These are phyloP conservation scores for Silurus aristotelis DNA, from an alignment of 2,797 vertebrate species.

Conservation along the genomic window DNA sequence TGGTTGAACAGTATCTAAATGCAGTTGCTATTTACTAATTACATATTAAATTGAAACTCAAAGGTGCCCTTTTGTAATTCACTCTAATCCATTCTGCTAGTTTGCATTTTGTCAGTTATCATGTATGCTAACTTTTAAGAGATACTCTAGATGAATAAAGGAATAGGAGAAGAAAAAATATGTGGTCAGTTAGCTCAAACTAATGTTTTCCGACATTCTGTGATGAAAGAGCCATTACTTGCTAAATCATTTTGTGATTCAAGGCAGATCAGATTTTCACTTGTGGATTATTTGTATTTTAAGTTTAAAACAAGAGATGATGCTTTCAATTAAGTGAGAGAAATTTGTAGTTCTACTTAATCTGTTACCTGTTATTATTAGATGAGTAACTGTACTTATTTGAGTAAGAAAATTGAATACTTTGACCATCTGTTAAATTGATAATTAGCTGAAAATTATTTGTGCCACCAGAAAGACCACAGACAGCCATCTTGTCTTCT, in stretches of 20 bases:
- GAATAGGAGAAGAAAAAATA: neutral
- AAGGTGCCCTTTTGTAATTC: neutral
- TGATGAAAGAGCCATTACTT: neutral
- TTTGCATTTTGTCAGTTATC: neutral
- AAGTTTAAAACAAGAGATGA: neutral
- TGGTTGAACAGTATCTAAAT: neutral
- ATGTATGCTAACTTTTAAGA: neutral
- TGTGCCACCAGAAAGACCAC: neutral
- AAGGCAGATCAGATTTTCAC: neutral
- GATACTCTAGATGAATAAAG: neutral
- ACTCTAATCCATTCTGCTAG: neutral
- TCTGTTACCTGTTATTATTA: neutral
- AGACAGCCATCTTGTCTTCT: neutral
- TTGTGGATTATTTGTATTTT: neutral
- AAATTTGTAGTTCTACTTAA: neutral
- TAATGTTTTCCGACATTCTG: neutral
- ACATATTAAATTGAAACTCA: neutral
- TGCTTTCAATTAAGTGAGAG: neutral
- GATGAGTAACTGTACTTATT: neutral
- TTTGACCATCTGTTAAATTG: neutral
- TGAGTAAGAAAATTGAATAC: neutral
- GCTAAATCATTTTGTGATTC: neutral
- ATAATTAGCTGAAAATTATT: neutral
- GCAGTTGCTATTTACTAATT: neutral
- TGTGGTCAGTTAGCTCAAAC: neutral